phyloP scores from a whole-genome alignment of 2,888 invertebrate species.

The Acanthosepion lycidas region DNA sequence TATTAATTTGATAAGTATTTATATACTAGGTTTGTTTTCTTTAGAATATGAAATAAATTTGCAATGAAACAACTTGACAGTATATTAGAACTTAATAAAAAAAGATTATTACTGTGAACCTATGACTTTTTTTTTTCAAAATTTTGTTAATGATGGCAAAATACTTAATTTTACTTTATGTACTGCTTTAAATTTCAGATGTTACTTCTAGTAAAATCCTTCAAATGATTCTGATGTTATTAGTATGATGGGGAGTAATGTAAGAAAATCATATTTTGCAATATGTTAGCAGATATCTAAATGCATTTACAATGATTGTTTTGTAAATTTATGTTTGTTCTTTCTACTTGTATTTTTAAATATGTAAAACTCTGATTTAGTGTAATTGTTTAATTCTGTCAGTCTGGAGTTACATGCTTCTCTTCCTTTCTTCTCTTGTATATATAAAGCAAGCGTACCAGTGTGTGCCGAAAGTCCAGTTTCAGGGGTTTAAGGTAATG shows the following conservation, averaged over 20 bases:
- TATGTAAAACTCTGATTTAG: not conserved
- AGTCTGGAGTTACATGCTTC: constrained; percentile 36
- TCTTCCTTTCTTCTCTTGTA: constrained; percentile 44
- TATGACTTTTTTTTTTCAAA: not conserved
- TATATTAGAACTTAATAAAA: not conserved
- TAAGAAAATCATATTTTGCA: too few species aligned
- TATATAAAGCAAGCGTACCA: constrained; percentile 47
- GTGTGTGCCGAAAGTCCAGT: constrained; percentile 47
- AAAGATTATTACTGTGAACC: too few species aligned
- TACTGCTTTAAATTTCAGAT: not conserved
- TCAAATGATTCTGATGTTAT: not conserved
- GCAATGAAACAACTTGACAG: not conserved
- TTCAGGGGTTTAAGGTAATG: constrained; percentile 47
- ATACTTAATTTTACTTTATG: not conserved
- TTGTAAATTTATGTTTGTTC: not conserved
- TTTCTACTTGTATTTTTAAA: not conserved
- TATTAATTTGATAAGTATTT: too few species aligned
- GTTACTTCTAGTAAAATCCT: not conserved
- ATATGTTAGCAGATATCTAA: not conserved
- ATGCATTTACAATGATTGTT: not conserved
- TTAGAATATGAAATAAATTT: not conserved
- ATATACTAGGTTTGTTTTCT: too few species aligned
- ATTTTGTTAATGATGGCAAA: not conserved
- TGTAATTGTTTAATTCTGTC: constrained; percentile 6
- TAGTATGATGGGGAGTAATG: not conserved